Evolutionary conservation across 2,797 vertebrate species (phyloP).

Genomic region (Sebastes cheni): DNA sequence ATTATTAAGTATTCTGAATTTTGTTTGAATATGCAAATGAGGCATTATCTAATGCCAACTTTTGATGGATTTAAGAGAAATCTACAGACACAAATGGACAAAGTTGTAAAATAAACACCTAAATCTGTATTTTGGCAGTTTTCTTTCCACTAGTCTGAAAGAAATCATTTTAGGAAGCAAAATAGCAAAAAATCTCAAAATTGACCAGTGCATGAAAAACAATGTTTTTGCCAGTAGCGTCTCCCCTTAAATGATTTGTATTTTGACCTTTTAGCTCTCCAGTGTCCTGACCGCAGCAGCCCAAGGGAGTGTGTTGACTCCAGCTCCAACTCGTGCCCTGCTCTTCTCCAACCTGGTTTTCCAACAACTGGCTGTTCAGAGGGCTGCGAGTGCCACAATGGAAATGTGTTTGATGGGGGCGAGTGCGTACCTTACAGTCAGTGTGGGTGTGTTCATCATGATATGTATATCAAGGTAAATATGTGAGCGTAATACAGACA

Average conservation of each 20-base stretch:
- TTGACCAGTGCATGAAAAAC: no score
- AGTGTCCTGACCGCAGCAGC: constrained; percentile 41
- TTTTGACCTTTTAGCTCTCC: constrained; percentile 11
- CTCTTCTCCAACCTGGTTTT: constrained; percentile 22
- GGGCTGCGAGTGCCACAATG: constrained; percentile 42
- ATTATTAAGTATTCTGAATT: no score
- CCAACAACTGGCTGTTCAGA: constrained; percentile 10
- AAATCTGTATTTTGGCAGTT: no score
- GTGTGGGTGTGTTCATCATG: constrained; percentile 50
- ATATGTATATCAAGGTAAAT: constrained; percentile 55
- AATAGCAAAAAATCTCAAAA: no score
- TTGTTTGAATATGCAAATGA: no score
- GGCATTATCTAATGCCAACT: no score
- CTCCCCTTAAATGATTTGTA: neutral
- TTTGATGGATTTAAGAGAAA: no score
- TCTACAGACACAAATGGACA: no score
- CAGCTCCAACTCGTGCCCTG: neutral
- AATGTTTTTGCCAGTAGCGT: no score
- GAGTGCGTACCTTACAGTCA: constrained; percentile 23
- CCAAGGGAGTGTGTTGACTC: constrained; percentile 21
- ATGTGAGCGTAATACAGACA: neutral
- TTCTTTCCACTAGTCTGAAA: no score
- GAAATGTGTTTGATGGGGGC: constrained; percentile 36
- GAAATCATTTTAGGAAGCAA: no score
- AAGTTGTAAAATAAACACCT: no score